Evolutionary conservation across 2,113 vertebrate species (phyloP), one percentile per base, ranked within the genome.

Genomic region (Orientallactaga bullata): DNA sequence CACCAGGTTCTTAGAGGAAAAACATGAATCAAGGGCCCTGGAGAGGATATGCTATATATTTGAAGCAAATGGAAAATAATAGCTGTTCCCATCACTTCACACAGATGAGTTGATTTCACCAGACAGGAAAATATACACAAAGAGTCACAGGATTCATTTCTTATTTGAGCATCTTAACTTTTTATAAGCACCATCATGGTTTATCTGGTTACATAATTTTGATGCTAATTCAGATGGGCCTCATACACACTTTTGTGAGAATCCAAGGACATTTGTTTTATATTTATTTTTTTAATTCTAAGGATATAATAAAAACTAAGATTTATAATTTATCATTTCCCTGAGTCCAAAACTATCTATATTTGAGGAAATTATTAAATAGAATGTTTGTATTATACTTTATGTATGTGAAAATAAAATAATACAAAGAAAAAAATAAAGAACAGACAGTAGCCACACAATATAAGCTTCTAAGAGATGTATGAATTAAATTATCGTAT

Each of bases 401-500:
- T 73, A 58, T 18, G 24, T 0, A 18, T 28, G 1, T 39, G n/a
- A 28, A 35, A 73, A 39, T 17, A 12, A 47, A 61, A 35, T 7
- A 69, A 30, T 15, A 77, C n/a, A n/a, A n/a, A n/a, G n/a, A n/a
- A n/a, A n/a, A n/a, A n/a, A n/a, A n/a, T 61, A 47, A 77, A 35
- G 39, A 92, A 20, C 47, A 11, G 16, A 95, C 39, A 91, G 72
- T 6, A 68, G 47, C 7, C 60, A 65, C 17, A 18, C 23, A 15
- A 55, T 71, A 37, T 39, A 93, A 87, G 51, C n/a, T 83, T 94
- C 55, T 72, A 55, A 89, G 20, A 94, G 32, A 78, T 37, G 9
- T 16, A 63, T 17, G 68, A 0, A 77, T 30, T 92, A 66, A 93
- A 79, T 89, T 51, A 82, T 42, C 15, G 11, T 39, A 23, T 7